Base-by-base conservation (phyloP, 92 coral and sea anemone genomes). In the Parazoanthus swiftii region DNA sequence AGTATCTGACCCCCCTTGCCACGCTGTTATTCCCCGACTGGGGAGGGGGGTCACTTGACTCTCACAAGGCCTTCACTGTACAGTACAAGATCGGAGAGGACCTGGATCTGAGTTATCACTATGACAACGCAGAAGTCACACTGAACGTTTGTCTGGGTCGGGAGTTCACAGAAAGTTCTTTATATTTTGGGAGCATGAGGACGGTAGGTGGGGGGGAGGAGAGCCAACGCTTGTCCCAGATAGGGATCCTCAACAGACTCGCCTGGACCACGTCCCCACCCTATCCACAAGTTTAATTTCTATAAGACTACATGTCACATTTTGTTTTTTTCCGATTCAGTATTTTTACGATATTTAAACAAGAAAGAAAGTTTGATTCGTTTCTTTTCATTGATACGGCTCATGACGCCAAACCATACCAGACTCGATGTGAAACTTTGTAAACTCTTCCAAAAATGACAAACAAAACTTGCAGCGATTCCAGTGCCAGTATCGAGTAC, bases 41-140 rank as follows among this genome's bases (percentile, higher is more conserved):
- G 92, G 98, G 98, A 74, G 99, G 99, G 16, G 91, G 88, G 86
- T 44, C 89, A 56, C 67, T 97, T 76, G 98, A 97, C 90, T 93
- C 99, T 9, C 98, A 97, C 91, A 97, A 97, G 90, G 95, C 97
- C 10, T 97, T 97, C 85, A 97, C 98, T 20, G 99, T 97, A 72
- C 98, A 97, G 91, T 97, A 97, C 94, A 95, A 85, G 90, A 93
- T 92, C 29, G 99, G 97, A 76, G 92, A 95, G 79, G 99, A 97
- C 79, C 82, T 95, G 46, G 92, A 91, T 23, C 94, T 97, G 44
- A 94, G 98, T 78, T 95, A 97, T 86, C 99, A 97, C 77, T 97
- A 91, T 88, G 99, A 97, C 77, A 97, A 97, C 88, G 98, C 99
- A 16, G 99, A 97, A 50, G 98, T 97, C 36, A 97, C 99, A 1